These are phyloP conservation scores for Gobionotothen gibberifrons DNA, from an alignment of 2,797 vertebrate genomes.

Conservation along the genomic window DNA sequence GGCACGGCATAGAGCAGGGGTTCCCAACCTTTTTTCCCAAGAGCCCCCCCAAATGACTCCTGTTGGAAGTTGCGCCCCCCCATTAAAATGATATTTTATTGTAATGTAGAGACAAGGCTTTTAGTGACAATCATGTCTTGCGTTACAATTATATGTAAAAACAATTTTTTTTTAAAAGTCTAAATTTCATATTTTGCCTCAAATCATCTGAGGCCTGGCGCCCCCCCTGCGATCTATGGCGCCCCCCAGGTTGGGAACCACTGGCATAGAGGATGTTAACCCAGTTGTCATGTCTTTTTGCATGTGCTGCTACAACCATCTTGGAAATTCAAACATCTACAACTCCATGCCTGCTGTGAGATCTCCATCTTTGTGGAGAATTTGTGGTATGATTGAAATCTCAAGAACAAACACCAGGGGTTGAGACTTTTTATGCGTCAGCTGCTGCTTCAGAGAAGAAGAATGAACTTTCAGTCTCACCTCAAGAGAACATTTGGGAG, in stretches of 20 bases:
- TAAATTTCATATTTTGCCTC: too few species aligned
- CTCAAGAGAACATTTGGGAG: neutral
- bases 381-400: neutral
- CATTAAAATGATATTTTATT: too few species aligned
- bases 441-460: neutral
- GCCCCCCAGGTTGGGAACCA: too few species aligned
- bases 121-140: too few species aligned
- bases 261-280: neutral
- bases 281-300: neutral
- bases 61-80: too few species aligned
- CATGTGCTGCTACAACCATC: neutral
- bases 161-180: too few species aligned
- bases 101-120: too few species aligned
- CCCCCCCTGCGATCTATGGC: too few species aligned
- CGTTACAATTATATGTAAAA: too few species aligned
- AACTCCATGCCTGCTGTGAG: neutral
- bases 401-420: neutral
- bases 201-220: too few species aligned
- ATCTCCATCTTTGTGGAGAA: neutral
- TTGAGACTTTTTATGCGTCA: neutral
- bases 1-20: neutral
- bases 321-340: neutral
- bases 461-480: neutral
- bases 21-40: too few species aligned
- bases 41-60: too few species aligned